Evolutionary conservation across 2,888 invertebrate species (phyloP).

Genomic region (Galeopsomyia nigrocyanea): DNA sequence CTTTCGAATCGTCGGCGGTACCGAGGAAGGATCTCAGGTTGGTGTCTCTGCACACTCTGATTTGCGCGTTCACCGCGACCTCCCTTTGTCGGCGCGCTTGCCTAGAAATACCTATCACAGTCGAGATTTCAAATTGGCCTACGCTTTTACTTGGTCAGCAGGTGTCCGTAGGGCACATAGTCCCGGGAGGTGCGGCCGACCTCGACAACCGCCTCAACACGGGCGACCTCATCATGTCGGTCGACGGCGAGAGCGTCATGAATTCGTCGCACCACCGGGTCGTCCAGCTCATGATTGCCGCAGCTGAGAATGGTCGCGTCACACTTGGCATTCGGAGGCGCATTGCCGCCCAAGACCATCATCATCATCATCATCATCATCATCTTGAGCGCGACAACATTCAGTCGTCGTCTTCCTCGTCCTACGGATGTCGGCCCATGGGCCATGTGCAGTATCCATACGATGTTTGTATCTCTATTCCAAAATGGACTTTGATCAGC

Average conservation of each 20-base stretch:
- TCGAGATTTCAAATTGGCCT: constrained; percentile 32
- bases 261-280: constrained; percentile 94
- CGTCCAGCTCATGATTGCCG: constrained; percentile 91
- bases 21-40: constrained; percentile 96
- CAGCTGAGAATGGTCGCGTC: constrained; percentile 89
- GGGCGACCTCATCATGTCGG: constrained; percentile 94
- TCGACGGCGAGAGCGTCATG: constrained; percentile 87
- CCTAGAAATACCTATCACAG: neutral
- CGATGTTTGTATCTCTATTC: constrained; percentile 74
- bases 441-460: constrained; percentile 76
- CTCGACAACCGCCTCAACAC: constrained; percentile 90
- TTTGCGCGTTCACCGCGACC: neutral
- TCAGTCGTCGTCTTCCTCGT: constrained; percentile 61
- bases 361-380: constrained; percentile 54
- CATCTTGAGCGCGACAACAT: constrained; percentile 61
- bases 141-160: constrained; percentile 60
- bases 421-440: constrained; percentile 57
- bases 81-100: neutral
- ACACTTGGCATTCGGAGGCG: constrained; percentile 81
- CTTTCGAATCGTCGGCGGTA: constrained; percentile 97
- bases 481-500: no score
- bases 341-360: constrained; percentile 70
- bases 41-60: constrained; percentile 55
- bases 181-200: constrained; percentile 95
- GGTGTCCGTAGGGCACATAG: constrained; percentile 96